Evolutionary conservation across 2,888 invertebrate species (phyloP).

Genomic region (Ametastegia equiseti): DNA sequence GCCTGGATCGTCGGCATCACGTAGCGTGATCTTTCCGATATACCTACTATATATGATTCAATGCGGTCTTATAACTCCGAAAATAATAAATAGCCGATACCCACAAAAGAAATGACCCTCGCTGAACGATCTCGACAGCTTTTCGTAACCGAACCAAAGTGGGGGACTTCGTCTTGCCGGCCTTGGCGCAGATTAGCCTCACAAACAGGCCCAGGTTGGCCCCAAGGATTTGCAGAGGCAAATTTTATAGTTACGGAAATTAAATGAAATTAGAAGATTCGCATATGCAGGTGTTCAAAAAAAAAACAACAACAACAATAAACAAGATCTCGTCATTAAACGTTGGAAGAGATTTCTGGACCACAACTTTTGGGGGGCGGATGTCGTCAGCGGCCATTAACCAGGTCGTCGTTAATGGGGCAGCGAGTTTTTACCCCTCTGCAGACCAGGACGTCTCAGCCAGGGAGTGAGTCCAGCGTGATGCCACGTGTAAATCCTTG

Average conservation of each 20-base stretch:
- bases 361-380: not conserved
- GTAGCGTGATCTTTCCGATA: constrained; percentile 46
- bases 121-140: not conserved
- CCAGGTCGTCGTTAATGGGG: constrained; percentile 38
- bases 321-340: not conserved
- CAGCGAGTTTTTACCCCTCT: constrained; percentile 15
- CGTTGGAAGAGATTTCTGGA: not conserved
- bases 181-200: constrained; percentile 70
- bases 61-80: constrained; percentile 36
- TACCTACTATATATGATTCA: constrained; percentile 45
- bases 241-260: not conserved
- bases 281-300: not conserved
- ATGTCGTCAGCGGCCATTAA: constrained; percentile 29
- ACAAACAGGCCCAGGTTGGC: constrained; percentile 59
- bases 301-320: not conserved
- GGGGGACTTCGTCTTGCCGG: constrained; percentile 58
- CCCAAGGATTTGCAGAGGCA: not conserved
- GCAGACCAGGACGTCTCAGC: not conserved
- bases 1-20: constrained; percentile 42
- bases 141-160: constrained; percentile 43
- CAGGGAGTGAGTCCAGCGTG: not conserved
- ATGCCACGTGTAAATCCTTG: constrained; percentile 31
- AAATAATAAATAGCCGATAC: constrained; percentile 44
- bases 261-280: not conserved
- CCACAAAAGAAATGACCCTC: constrained; percentile 19